Conservation (phyloP, 1,140 invertebrate species). For the Caenorhabditis inopinata region DNA sequence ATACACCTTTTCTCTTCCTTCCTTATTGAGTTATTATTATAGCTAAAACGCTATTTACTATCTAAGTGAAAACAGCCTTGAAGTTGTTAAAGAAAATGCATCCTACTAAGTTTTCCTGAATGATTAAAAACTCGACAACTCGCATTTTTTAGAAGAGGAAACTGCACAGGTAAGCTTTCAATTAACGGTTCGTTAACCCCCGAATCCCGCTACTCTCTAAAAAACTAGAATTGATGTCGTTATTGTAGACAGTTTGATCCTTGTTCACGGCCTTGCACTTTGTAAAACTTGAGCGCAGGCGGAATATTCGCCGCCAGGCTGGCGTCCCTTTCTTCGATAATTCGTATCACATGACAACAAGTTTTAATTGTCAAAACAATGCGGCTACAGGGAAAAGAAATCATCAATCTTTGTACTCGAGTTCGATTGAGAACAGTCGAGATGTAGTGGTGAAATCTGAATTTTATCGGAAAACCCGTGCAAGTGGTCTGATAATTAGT, state of each 20-base stretch:
- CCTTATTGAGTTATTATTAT: too few species aligned
- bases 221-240: constrained; percentile 28
- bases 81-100: too few species aligned
- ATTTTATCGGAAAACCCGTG: neutral
- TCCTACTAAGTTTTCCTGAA: too few species aligned
- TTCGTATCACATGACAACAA: constrained; percentile 27
- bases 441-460: neutral
- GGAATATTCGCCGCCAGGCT: constrained; percentile 28
- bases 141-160: too few species aligned
- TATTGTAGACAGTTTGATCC: neutral
- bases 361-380: constrained; percentile 24
- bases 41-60: too few species aligned
- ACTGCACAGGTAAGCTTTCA: neutral
- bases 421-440: too few species aligned
- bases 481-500: neutral
- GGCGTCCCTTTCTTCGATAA: constrained; percentile 20
- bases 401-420: constrained; percentile 22
- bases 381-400: neutral
- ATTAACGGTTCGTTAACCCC: neutral
- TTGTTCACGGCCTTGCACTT: constrained; percentile 29
- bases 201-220: neutral
- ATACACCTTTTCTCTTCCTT: too few species aligned
- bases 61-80: too few species aligned
- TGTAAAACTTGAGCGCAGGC: constrained; percentile 29
- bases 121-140: too few species aligned